Percentiles rank a stretch among this genome's conserved stretches.
phyloP scores from a whole-genome alignment of 2,113 vertebrate genomes.

The Tor tambroides region DNA sequence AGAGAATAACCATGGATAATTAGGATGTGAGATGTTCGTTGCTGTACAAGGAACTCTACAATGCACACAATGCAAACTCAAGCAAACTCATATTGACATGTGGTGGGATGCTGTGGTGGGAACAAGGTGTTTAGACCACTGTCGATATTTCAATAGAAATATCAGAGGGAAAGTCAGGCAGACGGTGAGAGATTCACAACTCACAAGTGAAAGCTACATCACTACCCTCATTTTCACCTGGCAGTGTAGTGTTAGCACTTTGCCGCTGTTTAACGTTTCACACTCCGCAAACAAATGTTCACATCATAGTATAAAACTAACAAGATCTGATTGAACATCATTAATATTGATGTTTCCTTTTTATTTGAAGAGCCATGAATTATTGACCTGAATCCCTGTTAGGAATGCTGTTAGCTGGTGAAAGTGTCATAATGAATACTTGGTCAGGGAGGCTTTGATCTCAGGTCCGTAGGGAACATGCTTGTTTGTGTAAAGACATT shows the following conservation, averaged over 20 bases:
- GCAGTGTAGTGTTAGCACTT: background rate
- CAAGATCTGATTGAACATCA: background rate
- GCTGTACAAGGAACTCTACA: background rate
- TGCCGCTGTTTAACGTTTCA: background rate
- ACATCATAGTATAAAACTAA: background rate
- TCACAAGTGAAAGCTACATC: background rate
- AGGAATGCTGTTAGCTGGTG: conserved; percentile 5
- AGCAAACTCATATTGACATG: conserved; percentile 22
- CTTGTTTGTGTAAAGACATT: background rate
- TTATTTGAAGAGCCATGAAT: conserved; percentile 25
- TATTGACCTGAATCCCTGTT: conserved; percentile 8
- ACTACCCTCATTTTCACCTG: background rate
- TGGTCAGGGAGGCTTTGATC: background rate
- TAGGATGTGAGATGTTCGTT: background rate
- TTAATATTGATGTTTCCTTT: conserved; percentile 22
- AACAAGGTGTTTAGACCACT: conserved; percentile 8
- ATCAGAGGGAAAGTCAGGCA: background rate
- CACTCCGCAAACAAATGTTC: background rate
- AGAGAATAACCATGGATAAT: conserved; percentile 17
- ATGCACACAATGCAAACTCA: conserved; percentile 27
- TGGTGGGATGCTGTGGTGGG: conserved; percentile 7
- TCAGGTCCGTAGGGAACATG: background rate
- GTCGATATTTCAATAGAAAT: conserved; percentile 5
- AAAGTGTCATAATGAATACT: conserved; percentile 1
- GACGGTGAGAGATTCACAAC: background rate